Conservation (phyloP, 2,888 invertebrate genomes). For the Bhutanitis thaidina region DNA sequence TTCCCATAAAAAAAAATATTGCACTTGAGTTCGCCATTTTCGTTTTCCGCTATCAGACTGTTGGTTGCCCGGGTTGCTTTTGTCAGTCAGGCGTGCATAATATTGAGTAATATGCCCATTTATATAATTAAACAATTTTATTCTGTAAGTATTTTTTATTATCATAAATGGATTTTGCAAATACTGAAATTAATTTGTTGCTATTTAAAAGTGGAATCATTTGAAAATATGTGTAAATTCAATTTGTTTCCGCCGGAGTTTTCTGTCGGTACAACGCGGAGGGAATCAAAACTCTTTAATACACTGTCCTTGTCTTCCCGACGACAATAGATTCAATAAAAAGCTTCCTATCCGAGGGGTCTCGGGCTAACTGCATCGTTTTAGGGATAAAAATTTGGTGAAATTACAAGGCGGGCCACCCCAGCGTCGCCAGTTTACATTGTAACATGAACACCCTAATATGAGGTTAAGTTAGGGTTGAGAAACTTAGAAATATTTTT, state of each 20-base stretch:
- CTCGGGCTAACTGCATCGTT: constrained; percentile 40
- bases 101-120: too few species aligned
- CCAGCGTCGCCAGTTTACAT: constrained; percentile 64
- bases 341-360: constrained; percentile 42
- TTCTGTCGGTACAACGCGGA: constrained; percentile 25
- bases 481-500: not conserved
- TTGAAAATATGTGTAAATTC: constrained; percentile 8
- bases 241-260: constrained; percentile 16
- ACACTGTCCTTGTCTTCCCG: constrained; percentile 45
- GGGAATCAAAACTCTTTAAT: constrained; percentile 55
- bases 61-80: too few species aligned
- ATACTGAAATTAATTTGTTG: too few species aligned
- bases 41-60: too few species aligned
- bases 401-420: constrained; percentile 76
- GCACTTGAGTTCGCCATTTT: too few species aligned
- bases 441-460: constrained; percentile 77
- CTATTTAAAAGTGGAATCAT: too few species aligned
- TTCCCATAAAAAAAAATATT: too few species aligned
- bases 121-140: too few species aligned
- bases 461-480: constrained; percentile 67
- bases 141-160: too few species aligned
- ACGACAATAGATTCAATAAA: constrained; percentile 47
- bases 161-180: too few species aligned
- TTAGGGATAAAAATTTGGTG: constrained; percentile 73
- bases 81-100: too few species aligned